Percentiles rank a stretch among this genome's conserved stretches.
These are phyloP conservation scores for Eulimnadia texana DNA, from an alignment of 1,140 invertebrate species.

Conservation along the genomic window DNA sequence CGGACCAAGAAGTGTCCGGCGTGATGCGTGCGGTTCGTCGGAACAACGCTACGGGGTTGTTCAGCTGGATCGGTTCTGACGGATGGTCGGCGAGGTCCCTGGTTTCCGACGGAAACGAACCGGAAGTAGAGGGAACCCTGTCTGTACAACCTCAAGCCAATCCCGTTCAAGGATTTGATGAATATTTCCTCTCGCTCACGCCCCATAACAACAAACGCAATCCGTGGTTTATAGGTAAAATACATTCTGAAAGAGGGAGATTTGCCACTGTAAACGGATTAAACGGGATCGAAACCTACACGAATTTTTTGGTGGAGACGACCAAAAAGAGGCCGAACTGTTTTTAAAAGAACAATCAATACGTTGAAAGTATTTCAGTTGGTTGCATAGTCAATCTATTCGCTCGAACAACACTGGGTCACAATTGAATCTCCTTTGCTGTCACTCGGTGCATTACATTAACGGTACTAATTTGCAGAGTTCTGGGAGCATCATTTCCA, in stretches of 20 bases:
- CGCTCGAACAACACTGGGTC: no score
- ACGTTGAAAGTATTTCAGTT: background rate
- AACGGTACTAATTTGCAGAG: slow-evolving; percentile 38
- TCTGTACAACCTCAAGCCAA: slow-evolving; percentile 82
- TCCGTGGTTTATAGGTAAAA: slow-evolving; percentile 78
- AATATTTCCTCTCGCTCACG: slow-evolving; percentile 72
- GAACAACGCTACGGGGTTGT: slow-evolving; percentile 70
- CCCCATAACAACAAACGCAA: slow-evolving; percentile 74
- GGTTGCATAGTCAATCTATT: background rate
- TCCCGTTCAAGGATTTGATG: slow-evolving; percentile 67
- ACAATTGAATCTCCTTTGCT: no score
- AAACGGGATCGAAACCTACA: background rate
- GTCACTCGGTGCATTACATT: no score
- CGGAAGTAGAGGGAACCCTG: slow-evolving; percentile 60
- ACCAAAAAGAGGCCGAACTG: background rate
- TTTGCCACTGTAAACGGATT: no score
- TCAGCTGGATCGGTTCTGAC: slow-evolving; percentile 90
- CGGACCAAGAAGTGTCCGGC: slow-evolving; percentile 88
- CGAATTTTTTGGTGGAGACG: background rate
- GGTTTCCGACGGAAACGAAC: slow-evolving; percentile 75
- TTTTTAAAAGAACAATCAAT: background rate
- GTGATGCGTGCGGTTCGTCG: slow-evolving; percentile 79
- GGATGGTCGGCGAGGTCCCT: slow-evolving; percentile 77
- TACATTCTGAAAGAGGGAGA: background rate
- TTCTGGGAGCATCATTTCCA: slow-evolving; percentile 88